Conservation (phyloP, 2,888 invertebrate genomes). For the Sinelater perroti region DNA sequence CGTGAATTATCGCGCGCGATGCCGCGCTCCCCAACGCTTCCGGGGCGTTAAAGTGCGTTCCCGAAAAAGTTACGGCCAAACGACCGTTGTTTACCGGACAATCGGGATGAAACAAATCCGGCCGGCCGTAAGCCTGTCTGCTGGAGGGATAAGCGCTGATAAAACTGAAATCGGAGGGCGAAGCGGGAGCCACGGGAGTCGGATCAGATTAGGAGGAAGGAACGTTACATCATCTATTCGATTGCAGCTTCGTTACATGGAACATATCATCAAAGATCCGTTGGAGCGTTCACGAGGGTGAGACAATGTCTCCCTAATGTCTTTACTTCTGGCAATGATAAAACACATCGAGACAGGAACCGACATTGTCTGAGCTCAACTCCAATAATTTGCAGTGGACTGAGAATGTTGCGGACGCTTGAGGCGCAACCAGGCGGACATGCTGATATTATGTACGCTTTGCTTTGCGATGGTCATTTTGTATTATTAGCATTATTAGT, state of each 20-base stretch:
- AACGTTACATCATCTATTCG: slow-evolving; percentile 41
- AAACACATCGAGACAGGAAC: slow-evolving; percentile 38
- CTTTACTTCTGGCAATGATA: slow-evolving; percentile 43
- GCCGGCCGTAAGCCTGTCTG: slow-evolving; percentile 19
- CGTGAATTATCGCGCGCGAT: too few relatives aligned
- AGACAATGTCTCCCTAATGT: slow-evolving; percentile 45
- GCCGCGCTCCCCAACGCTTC: too few relatives aligned
- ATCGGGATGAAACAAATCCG: slow-evolving; percentile 1
- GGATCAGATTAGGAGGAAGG: slow-evolving; percentile 39
- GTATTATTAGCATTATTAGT: slow-evolving; percentile 17
- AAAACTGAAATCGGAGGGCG: slow-evolving; percentile 33
- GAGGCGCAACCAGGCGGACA: slow-evolving; percentile 36
- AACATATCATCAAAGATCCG: slow-evolving; percentile 42
- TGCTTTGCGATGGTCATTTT: slow-evolving; percentile 19
- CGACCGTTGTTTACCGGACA: neutral
- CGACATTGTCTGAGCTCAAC: slow-evolving; percentile 40
- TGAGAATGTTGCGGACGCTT: slow-evolving; percentile 37
- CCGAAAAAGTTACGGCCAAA: too few relatives aligned
- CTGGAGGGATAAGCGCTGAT: slow-evolving; percentile 35
- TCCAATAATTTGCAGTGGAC: slow-evolving; percentile 40
- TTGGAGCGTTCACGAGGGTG: slow-evolving; percentile 42
- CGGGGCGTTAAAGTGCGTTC: too few relatives aligned
- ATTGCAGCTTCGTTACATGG: slow-evolving; percentile 40
- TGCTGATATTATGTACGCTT: slow-evolving; percentile 23
- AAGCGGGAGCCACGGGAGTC: slow-evolving; percentile 28